Evolutionary conservation across 2,888 invertebrate genomes (phyloP).

Genomic region (Drosophila nr. fundita): DNA sequence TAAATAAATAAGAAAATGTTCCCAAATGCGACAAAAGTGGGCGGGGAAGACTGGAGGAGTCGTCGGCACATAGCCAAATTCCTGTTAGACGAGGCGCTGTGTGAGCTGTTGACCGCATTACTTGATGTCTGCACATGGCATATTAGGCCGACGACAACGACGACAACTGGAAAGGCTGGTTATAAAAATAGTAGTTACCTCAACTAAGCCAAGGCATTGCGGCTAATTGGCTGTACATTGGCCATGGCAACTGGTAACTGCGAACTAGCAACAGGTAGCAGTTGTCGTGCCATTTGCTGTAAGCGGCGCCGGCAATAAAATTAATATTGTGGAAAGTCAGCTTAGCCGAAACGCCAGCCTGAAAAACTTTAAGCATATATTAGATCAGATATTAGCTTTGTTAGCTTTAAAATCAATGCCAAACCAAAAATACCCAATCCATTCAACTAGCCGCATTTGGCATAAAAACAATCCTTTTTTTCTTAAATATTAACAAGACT

Average conservation of each 20-base stretch:
- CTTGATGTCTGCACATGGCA: slow-evolving; percentile 40
- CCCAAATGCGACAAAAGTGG: slow-evolving; percentile 45
- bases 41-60: slow-evolving; percentile 32
- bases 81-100: slow-evolving; percentile 52
- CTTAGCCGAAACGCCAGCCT: slow-evolving; percentile 7
- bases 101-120: slow-evolving; percentile 62
- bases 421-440: neutral
- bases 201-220: slow-evolving; percentile 66
- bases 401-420: slow-evolving; percentile 13
- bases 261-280: slow-evolving; percentile 47
- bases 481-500: neutral
- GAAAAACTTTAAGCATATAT: neutral
- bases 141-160: slow-evolving; percentile 38
- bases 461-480: neutral
- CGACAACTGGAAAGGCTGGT: slow-evolving; percentile 54
- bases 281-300: slow-evolving; percentile 40
- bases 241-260: slow-evolving; percentile 37
- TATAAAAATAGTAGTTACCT: slow-evolving; percentile 64
- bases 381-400: neutral
- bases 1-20: slow-evolving; percentile 10
- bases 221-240: slow-evolving; percentile 57
- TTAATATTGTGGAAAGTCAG: slow-evolving; percentile 29
- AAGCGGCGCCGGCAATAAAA: slow-evolving; percentile 30
- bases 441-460: neutral
- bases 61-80: slow-evolving; percentile 41